phyloP scores from a whole-genome alignment of 2,888 invertebrate genomes.

The Ypsolopha scabrella region DNA sequence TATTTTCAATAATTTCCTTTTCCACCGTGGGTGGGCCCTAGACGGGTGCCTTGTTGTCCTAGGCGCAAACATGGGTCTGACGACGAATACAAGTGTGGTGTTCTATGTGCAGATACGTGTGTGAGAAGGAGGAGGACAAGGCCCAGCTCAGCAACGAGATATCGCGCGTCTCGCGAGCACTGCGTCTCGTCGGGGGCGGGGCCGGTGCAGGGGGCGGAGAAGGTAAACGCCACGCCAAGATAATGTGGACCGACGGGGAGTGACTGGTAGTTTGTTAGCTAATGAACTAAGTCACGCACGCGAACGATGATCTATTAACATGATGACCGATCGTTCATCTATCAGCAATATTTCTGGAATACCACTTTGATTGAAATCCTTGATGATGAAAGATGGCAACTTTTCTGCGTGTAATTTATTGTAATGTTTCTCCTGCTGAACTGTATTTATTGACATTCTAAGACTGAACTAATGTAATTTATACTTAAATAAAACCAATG shows the following conservation, averaged over 20 bases:
- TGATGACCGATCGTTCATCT: no score
- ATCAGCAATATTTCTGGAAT: no score
- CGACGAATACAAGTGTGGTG: background rate
- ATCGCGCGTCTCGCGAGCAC: conserved; percentile 50
- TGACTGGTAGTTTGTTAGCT: no score
- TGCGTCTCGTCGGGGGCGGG: background rate
- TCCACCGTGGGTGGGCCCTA: no score
- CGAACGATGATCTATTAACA: no score
- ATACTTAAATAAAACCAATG: background rate
- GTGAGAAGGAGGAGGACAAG: conserved; percentile 74
- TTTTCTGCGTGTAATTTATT: background rate
- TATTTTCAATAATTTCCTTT: no score
- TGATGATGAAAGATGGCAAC: no score
- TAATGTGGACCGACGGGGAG: background rate
- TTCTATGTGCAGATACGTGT: conserved; percentile 66
- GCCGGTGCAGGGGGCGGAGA: background rate
- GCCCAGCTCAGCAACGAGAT: conserved; percentile 73
- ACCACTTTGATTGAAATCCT: no score
- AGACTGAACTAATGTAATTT: background rate
- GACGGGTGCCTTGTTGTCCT: no score
- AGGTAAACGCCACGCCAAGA: no score
- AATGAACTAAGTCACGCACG: no score
- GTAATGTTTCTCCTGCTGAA: background rate
- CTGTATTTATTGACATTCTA: background rate
- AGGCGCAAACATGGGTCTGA: no score